Conservation (phyloP, 2,888 invertebrate species). For the Himalopsyche tibetana region DNA sequence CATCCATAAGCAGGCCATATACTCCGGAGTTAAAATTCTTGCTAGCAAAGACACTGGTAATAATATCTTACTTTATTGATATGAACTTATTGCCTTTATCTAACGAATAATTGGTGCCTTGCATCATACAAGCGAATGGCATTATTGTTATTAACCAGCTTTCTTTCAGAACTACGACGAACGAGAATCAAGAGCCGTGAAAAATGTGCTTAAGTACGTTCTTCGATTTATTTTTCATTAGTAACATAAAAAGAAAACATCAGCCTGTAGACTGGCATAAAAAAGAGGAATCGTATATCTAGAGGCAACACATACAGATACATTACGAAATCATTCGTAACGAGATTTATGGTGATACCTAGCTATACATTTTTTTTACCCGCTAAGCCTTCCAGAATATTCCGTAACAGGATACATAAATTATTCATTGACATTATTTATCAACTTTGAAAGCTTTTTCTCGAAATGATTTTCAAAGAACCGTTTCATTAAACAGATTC, state of each 20-base stretch:
- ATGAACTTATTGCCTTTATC: too few species aligned
- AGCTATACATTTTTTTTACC: not conserved
- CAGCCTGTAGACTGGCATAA: not conserved
- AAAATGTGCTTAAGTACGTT: too few species aligned
- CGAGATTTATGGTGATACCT: conserved; percentile 34
- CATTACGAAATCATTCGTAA: conserved; percentile 26
- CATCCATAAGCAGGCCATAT: too few species aligned
- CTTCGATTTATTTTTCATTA: too few species aligned
- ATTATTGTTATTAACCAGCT: too few species aligned
- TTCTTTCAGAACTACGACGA: too few species aligned
- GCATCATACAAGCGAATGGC: too few species aligned
- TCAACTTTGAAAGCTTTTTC: conserved; percentile 34
- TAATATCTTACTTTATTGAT: too few species aligned
- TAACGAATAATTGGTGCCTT: too few species aligned
- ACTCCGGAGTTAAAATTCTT: too few species aligned
- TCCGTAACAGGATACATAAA: conserved; percentile 31
- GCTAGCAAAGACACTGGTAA: too few species aligned
- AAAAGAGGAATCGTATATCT: not conserved
- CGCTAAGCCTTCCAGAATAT: conserved; percentile 31
- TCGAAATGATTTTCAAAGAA: conserved; percentile 27
- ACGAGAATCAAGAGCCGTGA: too few species aligned
- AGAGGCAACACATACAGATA: conserved; percentile 5
- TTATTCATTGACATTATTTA: conserved; percentile 31
- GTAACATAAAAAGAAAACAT: not conserved
- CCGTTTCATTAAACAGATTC: conserved; percentile 15